phyloP scores from a whole-genome alignment of 2,797 vertebrate genomes.

The Parotocinclus haroldoi region DNA sequence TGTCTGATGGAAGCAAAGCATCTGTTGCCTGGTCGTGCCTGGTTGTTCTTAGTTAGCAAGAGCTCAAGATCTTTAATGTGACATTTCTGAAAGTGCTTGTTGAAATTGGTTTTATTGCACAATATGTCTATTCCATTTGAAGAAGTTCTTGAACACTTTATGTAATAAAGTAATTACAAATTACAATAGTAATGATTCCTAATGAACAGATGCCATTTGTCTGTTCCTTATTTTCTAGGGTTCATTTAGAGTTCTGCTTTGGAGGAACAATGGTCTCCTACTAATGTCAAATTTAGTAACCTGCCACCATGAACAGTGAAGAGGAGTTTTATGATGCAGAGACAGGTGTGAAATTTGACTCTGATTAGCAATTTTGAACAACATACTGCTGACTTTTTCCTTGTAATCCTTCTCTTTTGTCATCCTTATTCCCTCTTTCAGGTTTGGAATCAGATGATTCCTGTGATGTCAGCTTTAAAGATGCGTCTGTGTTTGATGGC shows the following conservation, averaged over 20 bases:
- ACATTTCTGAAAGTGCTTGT: no score
- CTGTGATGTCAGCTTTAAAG: constrained; percentile 83
- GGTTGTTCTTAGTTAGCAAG: no score
- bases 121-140: no score
- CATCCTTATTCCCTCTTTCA: constrained; percentile 48
- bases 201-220: not conserved
- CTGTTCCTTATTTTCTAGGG: constrained; percentile 12
- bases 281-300: constrained; percentile 52
- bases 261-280: constrained; percentile 62
- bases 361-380: not conserved
- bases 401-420: not conserved
- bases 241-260: constrained; percentile 15
- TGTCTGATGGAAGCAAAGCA: no score
- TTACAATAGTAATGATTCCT: no score
- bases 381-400: not conserved
- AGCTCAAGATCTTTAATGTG: no score
- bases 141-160: no score
- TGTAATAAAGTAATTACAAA: no score
- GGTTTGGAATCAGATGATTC: constrained; percentile 95
- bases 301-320: constrained; percentile 88
- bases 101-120: no score
- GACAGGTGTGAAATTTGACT: constrained; percentile 75
- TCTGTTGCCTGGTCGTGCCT: no score
- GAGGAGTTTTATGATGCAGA: constrained; percentile 97
- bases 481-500: constrained; percentile 71